These are phyloP conservation scores for Spilarctia lutea DNA, from an alignment of 2,888 invertebrate genomes.

Conservation along the genomic window DNA sequence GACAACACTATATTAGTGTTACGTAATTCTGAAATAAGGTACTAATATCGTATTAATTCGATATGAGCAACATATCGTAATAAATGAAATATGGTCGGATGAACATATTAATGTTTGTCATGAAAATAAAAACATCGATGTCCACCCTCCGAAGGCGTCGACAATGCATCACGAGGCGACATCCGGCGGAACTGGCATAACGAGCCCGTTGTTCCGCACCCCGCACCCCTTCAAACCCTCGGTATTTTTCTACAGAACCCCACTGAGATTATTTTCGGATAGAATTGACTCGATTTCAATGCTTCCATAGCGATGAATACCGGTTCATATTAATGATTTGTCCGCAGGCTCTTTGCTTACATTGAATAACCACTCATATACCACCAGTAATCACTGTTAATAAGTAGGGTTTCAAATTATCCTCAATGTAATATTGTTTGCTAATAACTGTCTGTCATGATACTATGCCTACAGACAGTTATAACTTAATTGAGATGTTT, in stretches of 20 bases:
- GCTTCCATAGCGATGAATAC: constrained; percentile 79
- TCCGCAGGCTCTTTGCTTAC: constrained; percentile 68
- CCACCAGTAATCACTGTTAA: constrained; percentile 60
- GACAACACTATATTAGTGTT: background rate
- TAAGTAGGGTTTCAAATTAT: constrained; percentile 44
- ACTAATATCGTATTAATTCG: constrained; percentile 19
- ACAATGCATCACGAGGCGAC: constrained; percentile 83
- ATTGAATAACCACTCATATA: constrained; percentile 55
- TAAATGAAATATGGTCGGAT: constrained; percentile 50
- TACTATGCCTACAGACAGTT: background rate
- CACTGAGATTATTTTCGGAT: constrained; percentile 75
- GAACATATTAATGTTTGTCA: constrained; percentile 75
- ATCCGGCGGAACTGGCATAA: constrained; percentile 84
- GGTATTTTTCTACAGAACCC: constrained; percentile 57
- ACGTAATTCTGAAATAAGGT: background rate
- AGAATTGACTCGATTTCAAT: constrained; percentile 77
- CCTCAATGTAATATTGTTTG: constrained; percentile 1
- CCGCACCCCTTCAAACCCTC: constrained; percentile 47
- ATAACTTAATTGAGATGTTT: background rate
- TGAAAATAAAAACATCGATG: constrained; percentile 77
- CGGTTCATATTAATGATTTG: constrained; percentile 77
- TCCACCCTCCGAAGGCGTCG: constrained; percentile 77
- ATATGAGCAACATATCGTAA: constrained; percentile 31
- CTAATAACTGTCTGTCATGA: constrained; percentile 3
- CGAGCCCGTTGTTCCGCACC: constrained; percentile 82